phyloP scores from a whole-genome alignment of 2,888 invertebrate species.

The Cancer borealis region DNA sequence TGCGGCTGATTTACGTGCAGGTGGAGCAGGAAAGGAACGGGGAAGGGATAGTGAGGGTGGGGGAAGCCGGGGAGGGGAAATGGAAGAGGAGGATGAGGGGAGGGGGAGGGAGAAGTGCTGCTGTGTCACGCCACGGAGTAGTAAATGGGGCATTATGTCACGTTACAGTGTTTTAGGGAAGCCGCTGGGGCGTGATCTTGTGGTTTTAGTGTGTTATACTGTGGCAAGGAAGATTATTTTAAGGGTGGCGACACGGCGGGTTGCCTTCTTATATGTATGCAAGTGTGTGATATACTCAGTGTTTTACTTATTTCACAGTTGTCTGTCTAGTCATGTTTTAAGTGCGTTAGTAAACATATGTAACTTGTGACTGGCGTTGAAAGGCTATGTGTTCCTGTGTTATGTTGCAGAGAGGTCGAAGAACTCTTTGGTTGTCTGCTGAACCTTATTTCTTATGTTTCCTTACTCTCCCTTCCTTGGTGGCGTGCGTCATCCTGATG shows the following conservation, averaged over 20 bases:
- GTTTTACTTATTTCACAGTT: conserved; percentile 6
- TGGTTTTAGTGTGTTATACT: conserved; percentile 30
- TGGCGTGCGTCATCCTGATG: neutral
- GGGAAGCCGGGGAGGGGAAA: neutral
- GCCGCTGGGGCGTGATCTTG: conserved; percentile 25
- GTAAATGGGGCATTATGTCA: conserved; percentile 41
- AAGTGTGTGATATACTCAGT: neutral
- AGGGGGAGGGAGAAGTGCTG: conserved; percentile 21
- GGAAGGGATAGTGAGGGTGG: neutral
- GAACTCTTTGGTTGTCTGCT: neutral
- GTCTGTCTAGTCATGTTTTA: neutral
- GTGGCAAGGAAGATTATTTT: conserved; percentile 18
- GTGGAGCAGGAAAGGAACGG: neutral
- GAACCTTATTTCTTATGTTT: neutral
- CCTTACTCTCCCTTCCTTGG: conserved; percentile 42
- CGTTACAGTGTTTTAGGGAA: conserved; percentile 38
- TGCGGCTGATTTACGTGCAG: conserved; percentile 35
- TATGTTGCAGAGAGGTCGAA: neutral
- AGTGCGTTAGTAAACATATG: neutral
- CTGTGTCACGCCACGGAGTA: conserved; percentile 32
- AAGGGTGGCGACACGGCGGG: neutral
- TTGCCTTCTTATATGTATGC: neutral
- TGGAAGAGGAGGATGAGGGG: neutral
- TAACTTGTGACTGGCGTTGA: neutral
- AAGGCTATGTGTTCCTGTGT: neutral